Percentiles rank a stretch among this genome's conserved stretches.
phyloP scores from a whole-genome alignment of 2,113 vertebrate species.

The Tragelaphus scriptus region DNA sequence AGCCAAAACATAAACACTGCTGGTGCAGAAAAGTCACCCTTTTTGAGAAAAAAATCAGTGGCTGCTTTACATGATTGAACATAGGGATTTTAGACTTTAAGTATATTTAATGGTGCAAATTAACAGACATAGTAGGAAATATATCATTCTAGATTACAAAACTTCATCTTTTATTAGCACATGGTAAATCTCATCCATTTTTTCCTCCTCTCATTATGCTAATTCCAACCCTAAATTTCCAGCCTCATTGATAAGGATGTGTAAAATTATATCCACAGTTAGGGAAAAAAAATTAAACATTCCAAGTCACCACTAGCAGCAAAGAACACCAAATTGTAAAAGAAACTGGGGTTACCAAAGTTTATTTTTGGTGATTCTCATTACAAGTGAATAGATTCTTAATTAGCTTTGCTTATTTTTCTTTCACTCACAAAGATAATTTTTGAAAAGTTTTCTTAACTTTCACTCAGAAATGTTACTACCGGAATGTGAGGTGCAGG shows the following conservation, averaged over 20 bases:
- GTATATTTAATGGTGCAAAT: neutral
- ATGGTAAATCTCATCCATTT: neutral
- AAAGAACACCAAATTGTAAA: neutral
- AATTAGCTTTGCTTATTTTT: neutral
- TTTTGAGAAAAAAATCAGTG: neutral
- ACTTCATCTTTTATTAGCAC: neutral
- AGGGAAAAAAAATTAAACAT: neutral
- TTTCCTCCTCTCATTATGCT: neutral
- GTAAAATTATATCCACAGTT: fast-evolving
- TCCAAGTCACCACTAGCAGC: neutral
- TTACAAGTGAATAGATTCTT: neutral
- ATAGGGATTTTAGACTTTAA: neutral
- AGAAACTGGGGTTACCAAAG: neutral
- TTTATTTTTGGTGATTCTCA: neutral
- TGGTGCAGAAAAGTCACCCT: fast-evolving
- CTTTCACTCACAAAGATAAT: neutral
- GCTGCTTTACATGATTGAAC: neutral
- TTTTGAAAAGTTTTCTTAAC: neutral
- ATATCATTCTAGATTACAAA: neutral
- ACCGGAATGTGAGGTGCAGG: neutral
- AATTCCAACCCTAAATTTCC: no score
- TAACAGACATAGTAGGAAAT: neutral
- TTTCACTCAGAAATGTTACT: neutral
- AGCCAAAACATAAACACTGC: fast-evolving
- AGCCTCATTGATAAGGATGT: neutral